Conservation (phyloP, 2,113 vertebrate species). For the Psophia crepitans region DNA sequence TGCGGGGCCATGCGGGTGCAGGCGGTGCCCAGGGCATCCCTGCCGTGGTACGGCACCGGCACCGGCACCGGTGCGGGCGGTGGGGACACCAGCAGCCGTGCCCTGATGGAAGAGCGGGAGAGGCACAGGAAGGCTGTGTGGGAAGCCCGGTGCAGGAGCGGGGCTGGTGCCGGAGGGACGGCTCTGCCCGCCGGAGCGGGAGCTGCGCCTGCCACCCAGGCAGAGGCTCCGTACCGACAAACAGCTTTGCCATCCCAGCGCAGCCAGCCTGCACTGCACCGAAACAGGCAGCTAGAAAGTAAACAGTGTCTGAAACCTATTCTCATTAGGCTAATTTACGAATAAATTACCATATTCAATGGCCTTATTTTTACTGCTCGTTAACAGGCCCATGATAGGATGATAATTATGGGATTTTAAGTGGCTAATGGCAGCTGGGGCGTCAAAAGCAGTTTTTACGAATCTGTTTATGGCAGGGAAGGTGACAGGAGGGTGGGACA, state of each 20-base stretch:
- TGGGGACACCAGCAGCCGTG: rapidly evolving
- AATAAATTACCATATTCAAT: slow-evolving; percentile 99
- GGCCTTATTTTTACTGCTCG: slow-evolving; percentile 94
- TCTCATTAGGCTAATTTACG: slow-evolving; percentile 93
- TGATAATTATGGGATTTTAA: slow-evolving; percentile 96
- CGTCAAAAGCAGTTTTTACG: slow-evolving; percentile 84
- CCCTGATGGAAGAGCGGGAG: background rate
- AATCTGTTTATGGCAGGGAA: slow-evolving; percentile 85
- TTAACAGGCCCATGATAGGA: slow-evolving; percentile 95
- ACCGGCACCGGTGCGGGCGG: rapidly evolving
- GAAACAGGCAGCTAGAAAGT: slow-evolving; percentile 77
- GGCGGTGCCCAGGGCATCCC: background rate
- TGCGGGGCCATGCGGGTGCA: rapidly evolving
- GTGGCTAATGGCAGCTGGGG: slow-evolving; percentile 86
- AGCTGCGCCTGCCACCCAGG: slow-evolving; percentile 38
- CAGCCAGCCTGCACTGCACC: slow-evolving; percentile 64
- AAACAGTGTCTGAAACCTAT: slow-evolving; percentile 87
- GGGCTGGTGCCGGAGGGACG: rapidly evolving
- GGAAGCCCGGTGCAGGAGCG: background rate
- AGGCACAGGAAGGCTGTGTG: background rate
- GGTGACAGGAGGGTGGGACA: slow-evolving; percentile 81
- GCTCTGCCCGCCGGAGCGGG: background rate
- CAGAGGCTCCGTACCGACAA: background rate
- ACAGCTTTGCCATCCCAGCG: slow-evolving; percentile 37
- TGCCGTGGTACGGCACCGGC: rapidly evolving